Base-by-base conservation (phyloP, 2,888 invertebrate genomes). In the Rhingia rostrata region DNA sequence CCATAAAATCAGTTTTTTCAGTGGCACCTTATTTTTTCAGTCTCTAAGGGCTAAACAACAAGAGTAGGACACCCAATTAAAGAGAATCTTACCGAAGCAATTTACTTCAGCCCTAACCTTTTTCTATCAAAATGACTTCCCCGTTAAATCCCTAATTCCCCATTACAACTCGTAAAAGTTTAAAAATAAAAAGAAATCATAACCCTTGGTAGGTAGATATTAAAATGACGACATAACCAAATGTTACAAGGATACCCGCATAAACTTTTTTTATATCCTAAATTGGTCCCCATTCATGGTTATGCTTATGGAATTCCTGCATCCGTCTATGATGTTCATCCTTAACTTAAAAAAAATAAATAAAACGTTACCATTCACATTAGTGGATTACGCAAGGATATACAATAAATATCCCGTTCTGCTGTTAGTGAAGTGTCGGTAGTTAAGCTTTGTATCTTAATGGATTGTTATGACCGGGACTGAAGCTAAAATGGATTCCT, bases 401-500 rank as follows among this genome's bases (percentile, higher is more conserved):
- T 41, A 9, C 0, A 9, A 6, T 22, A 47, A 53, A 22, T n/a
- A 43, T 33, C 22, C 49, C 49, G 60, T 70, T 41, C 51, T 49
- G 39, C 58, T 43, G 2, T 47, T 22, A 9, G 4, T 22, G 3
- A 10, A n/a, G n/a, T 69, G 67, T 41, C 41, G 30, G 12, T 60
- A 7, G 30, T 41, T 51, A 70, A 60, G 37, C 30, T 72, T 72
- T 72, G 22, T 22, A 22, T n/a, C 33, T 60, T 43, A 72, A 70
- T 39, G 39, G 51, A 54, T 45, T 6, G 12, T 37, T 39, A 10
- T 9, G 32, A 12, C 14, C 33, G 51, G 49, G 41, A 61, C 37
- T 74, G 22, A 45, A 53, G 35, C 10, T 56, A 14, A 49, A 33
- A 51, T 12, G 41, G 45, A 77, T 39, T 43, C 12, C 32, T 47